phyloP scores from a whole-genome alignment of 2,888 invertebrate species.

The Merodon equestris region DNA sequence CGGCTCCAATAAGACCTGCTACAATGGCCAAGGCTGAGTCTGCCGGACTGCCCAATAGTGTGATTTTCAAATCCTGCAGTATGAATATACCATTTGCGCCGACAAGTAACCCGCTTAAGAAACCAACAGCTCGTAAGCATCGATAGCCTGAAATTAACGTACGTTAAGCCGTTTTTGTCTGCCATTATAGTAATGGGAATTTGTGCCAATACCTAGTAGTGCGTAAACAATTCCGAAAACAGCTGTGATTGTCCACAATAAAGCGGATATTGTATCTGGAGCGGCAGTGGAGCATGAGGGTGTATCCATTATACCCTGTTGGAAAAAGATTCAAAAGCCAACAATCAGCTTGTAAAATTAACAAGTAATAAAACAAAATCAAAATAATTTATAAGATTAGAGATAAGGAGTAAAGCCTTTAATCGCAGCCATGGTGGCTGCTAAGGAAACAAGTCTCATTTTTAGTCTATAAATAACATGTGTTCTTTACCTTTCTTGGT shows the following conservation, averaged over 20 bases:
- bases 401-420: no score
- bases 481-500: no score
- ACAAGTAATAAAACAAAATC: no score
- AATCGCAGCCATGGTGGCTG: no score
- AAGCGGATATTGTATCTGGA: constrained; percentile 77
- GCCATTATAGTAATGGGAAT: not conserved
- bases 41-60: constrained; percentile 83
- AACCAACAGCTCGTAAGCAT: constrained; percentile 92
- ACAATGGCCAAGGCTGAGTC: constrained; percentile 78
- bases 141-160: constrained; percentile 84
- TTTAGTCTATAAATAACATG: no score
- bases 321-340: constrained; percentile 21
- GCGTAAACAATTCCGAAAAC: constrained; percentile 91
- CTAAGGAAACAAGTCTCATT: no score
- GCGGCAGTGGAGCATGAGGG: constrained; percentile 76
- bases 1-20: constrained; percentile 77
- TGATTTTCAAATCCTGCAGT: constrained; percentile 88
- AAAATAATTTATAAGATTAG: no score
- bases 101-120: constrained; percentile 92
- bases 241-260: constrained; percentile 78
- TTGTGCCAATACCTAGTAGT: constrained; percentile 83
- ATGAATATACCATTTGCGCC: constrained; percentile 91
- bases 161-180: not conserved
- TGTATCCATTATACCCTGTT: constrained; percentile 78
- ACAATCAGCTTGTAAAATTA: no score